Evolutionary conservation across 2,797 vertebrate genomes (phyloP).

Genomic region (Cercopithecus neglectus): DNA sequence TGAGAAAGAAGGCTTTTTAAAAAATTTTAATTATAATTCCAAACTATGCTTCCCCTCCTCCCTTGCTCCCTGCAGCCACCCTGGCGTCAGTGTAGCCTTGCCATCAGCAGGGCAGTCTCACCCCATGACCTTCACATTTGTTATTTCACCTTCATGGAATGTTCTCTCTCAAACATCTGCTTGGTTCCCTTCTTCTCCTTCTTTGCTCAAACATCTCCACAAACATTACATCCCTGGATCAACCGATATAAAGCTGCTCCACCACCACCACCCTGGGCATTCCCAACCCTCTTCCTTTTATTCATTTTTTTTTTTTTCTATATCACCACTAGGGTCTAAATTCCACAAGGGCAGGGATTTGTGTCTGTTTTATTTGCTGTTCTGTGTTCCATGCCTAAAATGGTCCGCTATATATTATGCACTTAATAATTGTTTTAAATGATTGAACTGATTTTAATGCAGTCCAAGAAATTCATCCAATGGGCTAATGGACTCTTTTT

Average conservation of each 20-base stretch:
- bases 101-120: neutral
- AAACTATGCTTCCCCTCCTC: neutral
- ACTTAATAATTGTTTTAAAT: neutral
- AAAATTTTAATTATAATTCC: neutral
- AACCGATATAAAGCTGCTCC: neutral
- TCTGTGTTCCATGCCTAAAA: neutral
- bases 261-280: neutral
- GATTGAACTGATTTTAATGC: neutral
- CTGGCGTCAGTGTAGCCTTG: neutral
- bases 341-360: neutral
- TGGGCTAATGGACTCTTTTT: neutral
- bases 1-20: slow-evolving; percentile 14
- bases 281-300: neutral
- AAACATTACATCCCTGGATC: neutral
- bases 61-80: neutral
- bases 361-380: neutral
- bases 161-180: neutral
- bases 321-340: neutral
- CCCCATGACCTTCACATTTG: neutral
- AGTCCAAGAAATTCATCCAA: neutral
- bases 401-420: neutral
- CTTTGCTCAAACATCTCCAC: slow-evolving; percentile 11
- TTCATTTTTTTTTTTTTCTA: neutral
- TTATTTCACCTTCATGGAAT: neutral
- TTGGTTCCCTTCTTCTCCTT: neutral